A percentile compares a stretch with the other conserved stretches of the same genome.
These are phyloP conservation scores for Perizoma flavofasciatum DNA, from an alignment of 2,888 invertebrate genomes.

Conservation along the genomic window DNA sequence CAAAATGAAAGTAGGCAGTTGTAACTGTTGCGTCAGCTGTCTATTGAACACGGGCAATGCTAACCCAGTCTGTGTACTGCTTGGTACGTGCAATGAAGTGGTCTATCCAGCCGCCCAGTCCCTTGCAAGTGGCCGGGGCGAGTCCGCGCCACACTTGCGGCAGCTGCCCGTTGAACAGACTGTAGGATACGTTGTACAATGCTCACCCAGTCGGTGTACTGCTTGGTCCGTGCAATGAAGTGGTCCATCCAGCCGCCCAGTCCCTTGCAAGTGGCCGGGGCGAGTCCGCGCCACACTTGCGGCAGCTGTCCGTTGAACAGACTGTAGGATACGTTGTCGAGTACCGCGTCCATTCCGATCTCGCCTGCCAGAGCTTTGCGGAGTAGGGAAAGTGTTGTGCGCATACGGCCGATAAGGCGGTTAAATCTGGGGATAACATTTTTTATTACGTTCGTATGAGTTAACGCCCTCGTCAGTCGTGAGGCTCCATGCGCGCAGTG, in stretches of 20 bases:
- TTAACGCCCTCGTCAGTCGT: too few species aligned
- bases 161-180: slow-evolving; percentile 93
- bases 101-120: slow-evolving; percentile 94
- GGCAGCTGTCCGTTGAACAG: slow-evolving; percentile 95
- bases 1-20: too few species aligned
- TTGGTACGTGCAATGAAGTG: slow-evolving; percentile 89
- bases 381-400: slow-evolving; percentile 87
- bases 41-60: slow-evolving; percentile 6
- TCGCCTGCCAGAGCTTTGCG: slow-evolving; percentile 94
- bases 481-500: too few species aligned
- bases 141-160: slow-evolving; percentile 91
- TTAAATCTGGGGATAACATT: slow-evolving; percentile 85
- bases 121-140: slow-evolving; percentile 94
- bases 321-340: slow-evolving; percentile 92
- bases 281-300: slow-evolving; percentile 89
- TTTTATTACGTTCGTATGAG: background rate
- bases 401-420: slow-evolving; percentile 88
- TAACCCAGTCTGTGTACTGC: slow-evolving; percentile 91
- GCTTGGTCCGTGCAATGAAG: slow-evolving; percentile 87
- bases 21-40: background rate
- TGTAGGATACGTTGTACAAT: slow-evolving; percentile 88
- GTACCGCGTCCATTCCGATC: slow-evolving; percentile 93
- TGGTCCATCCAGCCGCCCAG: slow-evolving; percentile 96
- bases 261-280: slow-evolving; percentile 93
- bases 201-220: slow-evolving; percentile 90